Evolutionary conservation across 2,113 vertebrate species (phyloP).

Genomic region (Rhagologus leucostigma): DNA sequence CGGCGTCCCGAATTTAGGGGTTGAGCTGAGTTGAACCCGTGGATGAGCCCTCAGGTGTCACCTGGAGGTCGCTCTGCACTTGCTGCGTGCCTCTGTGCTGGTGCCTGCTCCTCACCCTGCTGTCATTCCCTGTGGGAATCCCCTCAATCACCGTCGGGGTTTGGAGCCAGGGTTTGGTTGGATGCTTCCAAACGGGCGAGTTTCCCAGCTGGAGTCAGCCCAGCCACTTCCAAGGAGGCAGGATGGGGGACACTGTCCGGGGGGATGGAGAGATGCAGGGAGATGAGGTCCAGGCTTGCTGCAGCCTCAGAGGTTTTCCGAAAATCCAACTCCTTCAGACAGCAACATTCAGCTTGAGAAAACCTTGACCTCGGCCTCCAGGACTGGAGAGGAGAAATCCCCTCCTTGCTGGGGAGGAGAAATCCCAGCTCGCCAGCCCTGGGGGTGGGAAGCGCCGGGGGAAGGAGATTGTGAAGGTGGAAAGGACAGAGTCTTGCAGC

Average conservation of each 20-base stretch:
- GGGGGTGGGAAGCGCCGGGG: not conserved
- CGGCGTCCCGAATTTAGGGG: not conserved
- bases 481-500: not conserved
- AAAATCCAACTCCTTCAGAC: not conserved
- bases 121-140: not conserved
- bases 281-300: not conserved
- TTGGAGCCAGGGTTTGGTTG: not conserved
- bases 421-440: not conserved
- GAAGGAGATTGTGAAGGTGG: not conserved
- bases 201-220: not conserved
- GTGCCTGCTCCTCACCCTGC: not conserved
- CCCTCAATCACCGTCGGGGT: fast-evolving
- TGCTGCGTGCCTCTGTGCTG: not conserved
- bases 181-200: not conserved
- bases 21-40: not conserved
- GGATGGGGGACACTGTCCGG: not conserved
- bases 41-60: not conserved
- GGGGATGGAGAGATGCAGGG: not conserved
- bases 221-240: not conserved
- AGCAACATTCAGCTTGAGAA: not conserved
- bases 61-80: not conserved
- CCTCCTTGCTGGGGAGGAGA: not conserved
- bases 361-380: not conserved
- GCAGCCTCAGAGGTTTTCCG: not conserved
- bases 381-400: not conserved